Conservation (phyloP, 2,888 invertebrate species). For the Antheraea assamensis region DNA sequence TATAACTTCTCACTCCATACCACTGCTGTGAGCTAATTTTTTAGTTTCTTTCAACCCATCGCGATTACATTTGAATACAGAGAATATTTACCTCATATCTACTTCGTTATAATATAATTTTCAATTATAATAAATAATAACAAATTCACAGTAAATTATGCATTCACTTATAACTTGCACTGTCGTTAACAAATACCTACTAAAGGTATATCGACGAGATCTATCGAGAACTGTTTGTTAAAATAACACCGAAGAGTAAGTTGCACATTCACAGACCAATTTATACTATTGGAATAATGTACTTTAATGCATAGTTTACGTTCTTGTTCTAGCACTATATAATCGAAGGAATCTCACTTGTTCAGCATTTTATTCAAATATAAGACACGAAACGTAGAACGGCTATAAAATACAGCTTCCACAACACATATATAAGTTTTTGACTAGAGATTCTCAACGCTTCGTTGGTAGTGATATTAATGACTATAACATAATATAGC, state of each 20-base stretch:
- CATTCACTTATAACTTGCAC: conserved; percentile 23
- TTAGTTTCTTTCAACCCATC: too few relatives aligned
- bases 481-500: too few relatives aligned
- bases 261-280: conserved; percentile 17
- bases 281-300: background rate
- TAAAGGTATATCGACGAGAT: conserved; percentile 41
- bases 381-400: background rate
- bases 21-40: too few relatives aligned
- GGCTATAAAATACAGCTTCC: background rate
- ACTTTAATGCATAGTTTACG: background rate
- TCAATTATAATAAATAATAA: too few relatives aligned
- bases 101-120: too few relatives aligned
- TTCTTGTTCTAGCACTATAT: background rate
- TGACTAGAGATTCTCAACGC: background rate
- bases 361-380: background rate
- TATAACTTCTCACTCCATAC: too few relatives aligned
- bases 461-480: too few relatives aligned
- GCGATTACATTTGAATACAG: too few relatives aligned
- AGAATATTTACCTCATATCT: too few relatives aligned
- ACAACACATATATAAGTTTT: background rate
- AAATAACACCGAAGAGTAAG: conserved; percentile 33
- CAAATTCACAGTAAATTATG: background rate
- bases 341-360: background rate
- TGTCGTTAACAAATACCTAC: conserved; percentile 28
- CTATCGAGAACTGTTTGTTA: conserved; percentile 50